Evolutionary conservation across 2,797 vertebrate genomes (phyloP), one percentile per base, ranked within the genome.

Genomic region (Rachycentron canadum): DNA sequence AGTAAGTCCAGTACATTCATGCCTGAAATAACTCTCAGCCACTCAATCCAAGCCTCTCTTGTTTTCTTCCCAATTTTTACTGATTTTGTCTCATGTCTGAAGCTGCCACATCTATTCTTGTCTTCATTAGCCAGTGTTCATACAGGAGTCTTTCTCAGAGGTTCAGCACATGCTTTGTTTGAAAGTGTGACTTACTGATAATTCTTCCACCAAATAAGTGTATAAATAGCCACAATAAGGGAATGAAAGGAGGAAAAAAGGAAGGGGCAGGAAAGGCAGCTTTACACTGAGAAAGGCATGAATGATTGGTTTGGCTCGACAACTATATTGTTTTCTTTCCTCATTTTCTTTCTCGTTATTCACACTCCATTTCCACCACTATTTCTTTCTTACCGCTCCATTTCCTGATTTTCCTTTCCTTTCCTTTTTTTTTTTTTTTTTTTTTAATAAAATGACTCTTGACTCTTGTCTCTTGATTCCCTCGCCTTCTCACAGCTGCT

Each of bases 311-410:
- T 53, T 72, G 0, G 1, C 21, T 56, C 38, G 43, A 70, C 49
- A 50, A 56, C 23, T 79, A 76, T 52, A 63, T 66, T 53, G 52
- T 81, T 55, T 36, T 40, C 71, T 60, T 61, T 57, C 17, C 61
- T 79, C 61, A 76, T 76, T 80, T 79, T 59, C 53, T 68, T 16
- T 30, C 66, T 74, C 70, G 47, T 84, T 77, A 76, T 70, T 67
- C 28, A 57, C 38, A 50, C 28, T 57, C 40, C 47, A 67, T 70
- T 58, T 74, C 66, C 25, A 66, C 23, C 30, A 0, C 43, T 21
- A 23, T 59, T 53, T 26, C 32, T 23, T 30, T n/a, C 30, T 78
- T 70, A 78, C 41, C 52, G 4, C 43, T 78, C 30, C 64, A 53
- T 83, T 85, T 79, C 47, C 69, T 52, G 2, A 38, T 70, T 73